phyloP scores from a whole-genome alignment of 2,113 vertebrate genomes.

The Albula glossodonta region DNA sequence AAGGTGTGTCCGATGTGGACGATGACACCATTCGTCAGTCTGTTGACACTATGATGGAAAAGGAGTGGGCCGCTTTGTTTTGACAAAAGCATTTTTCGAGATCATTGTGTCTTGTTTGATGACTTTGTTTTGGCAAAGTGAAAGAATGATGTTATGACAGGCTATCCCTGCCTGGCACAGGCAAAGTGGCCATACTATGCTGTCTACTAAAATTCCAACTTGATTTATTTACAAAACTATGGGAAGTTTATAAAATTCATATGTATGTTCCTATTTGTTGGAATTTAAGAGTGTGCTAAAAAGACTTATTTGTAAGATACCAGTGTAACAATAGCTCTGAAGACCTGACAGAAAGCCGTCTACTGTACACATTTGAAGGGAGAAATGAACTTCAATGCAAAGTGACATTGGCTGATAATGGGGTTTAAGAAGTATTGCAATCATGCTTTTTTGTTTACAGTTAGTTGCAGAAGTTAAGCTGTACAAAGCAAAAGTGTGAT shows the following conservation, averaged over 20 bases:
- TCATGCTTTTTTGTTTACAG: too few species aligned
- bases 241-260: background rate
- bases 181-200: background rate
- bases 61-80: constrained; percentile 38
- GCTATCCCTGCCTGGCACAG: constrained; percentile 1
- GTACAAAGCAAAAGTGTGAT: too few species aligned
- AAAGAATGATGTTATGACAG: constrained; percentile 41
- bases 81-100: constrained; percentile 45
- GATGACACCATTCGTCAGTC: constrained; percentile 39
- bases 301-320: too few species aligned
- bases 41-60: constrained; percentile 44
- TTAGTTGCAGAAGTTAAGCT: too few species aligned
- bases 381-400: too few species aligned
- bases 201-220: background rate
- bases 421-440: too few species aligned
- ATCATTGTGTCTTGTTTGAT: constrained; percentile 32
- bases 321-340: too few species aligned
- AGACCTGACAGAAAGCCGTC: too few species aligned
- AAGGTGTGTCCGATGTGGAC: constrained; percentile 31
- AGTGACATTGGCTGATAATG: too few species aligned
- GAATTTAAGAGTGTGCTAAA: too few species aligned
- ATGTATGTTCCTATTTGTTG: background rate
- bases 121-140: constrained; percentile 9
- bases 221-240: background rate
- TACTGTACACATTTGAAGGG: too few species aligned